Conservation (phyloP, 2,888 invertebrate genomes). For the Ephialtes manifestator region DNA sequence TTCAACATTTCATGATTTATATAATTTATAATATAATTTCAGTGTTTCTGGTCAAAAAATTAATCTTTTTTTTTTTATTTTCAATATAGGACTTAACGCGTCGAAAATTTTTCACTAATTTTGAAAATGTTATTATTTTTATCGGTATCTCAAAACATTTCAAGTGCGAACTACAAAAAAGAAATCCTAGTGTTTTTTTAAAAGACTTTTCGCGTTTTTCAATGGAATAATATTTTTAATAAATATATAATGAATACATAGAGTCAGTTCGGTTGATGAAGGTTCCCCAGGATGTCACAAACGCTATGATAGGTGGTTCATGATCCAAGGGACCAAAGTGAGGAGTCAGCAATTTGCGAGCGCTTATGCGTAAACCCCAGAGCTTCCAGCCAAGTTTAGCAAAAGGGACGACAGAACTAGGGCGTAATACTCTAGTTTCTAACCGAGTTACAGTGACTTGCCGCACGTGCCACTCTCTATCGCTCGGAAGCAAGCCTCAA, state of each 20-base stretch:
- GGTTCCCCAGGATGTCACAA: constrained; percentile 23
- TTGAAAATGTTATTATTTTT: no score
- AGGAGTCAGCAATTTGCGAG: constrained; percentile 61
- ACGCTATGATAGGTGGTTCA: constrained; percentile 16
- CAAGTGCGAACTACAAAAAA: no score
- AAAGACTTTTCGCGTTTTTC: no score
- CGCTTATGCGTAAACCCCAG: constrained; percentile 44
- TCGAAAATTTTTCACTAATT: no score
- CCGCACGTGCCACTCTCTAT: constrained; percentile 27
- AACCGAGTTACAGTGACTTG: constrained; percentile 52
- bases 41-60: no score
- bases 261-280: not conserved
- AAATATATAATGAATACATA: no score
- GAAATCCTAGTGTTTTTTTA: no score
- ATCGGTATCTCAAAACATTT: no score
- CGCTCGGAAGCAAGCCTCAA: constrained; percentile 11
- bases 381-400: constrained; percentile 50
- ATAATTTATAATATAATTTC: no score
- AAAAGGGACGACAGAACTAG: constrained; percentile 49
- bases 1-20: no score
- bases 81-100: no score
- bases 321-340: constrained; percentile 30
- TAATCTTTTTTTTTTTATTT: no score
- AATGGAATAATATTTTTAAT: not conserved
- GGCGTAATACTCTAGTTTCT: constrained; percentile 45